Conservation (phyloP, 2,888 invertebrate genomes). For the Ennomos quercinarius region DNA sequence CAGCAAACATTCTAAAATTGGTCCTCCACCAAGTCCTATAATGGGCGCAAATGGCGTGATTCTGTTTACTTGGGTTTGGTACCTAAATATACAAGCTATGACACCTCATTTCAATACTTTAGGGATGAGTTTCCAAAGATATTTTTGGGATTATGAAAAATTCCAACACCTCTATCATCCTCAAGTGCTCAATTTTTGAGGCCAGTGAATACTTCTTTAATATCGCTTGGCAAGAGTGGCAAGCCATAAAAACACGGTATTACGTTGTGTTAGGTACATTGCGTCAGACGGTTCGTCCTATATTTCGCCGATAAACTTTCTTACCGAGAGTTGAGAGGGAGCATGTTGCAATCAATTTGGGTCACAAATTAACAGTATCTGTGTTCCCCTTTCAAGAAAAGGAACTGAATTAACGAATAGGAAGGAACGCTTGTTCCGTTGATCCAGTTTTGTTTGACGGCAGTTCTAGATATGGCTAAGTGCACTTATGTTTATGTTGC, state of each 20-base stretch:
- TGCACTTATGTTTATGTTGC: slow-evolving; percentile 27
- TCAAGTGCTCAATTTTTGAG: too few relatives aligned
- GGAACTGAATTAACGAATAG: slow-evolving; percentile 7
- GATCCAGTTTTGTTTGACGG: slow-evolving; percentile 23
- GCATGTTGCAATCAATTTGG: slow-evolving; percentile 52
- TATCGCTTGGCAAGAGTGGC: background rate
- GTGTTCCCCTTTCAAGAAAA: slow-evolving; percentile 12
- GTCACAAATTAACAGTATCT: slow-evolving; percentile 56
- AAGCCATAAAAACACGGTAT: slow-evolving; percentile 18
- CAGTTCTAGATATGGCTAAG: slow-evolving; percentile 14
- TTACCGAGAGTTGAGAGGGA: slow-evolving; percentile 28
- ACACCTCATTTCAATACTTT: too few relatives aligned
- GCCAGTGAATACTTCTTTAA: too few relatives aligned
- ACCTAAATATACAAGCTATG: too few relatives aligned
- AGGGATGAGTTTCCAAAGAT: too few relatives aligned
- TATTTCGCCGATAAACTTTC: slow-evolving; percentile 56
- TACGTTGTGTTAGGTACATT: slow-evolving; percentile 31
- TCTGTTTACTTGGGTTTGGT: too few relatives aligned
- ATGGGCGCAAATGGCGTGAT: too few relatives aligned
- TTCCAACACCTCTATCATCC: too few relatives aligned
- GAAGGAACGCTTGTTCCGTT: slow-evolving; percentile 15
- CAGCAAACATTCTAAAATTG: background rate
- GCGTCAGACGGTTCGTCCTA: slow-evolving; percentile 55
- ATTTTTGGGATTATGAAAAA: too few relatives aligned
- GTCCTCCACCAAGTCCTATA: too few relatives aligned